Conservation (phyloP, 2,888 invertebrate species). For the Acrobasis consociella region DNA sequence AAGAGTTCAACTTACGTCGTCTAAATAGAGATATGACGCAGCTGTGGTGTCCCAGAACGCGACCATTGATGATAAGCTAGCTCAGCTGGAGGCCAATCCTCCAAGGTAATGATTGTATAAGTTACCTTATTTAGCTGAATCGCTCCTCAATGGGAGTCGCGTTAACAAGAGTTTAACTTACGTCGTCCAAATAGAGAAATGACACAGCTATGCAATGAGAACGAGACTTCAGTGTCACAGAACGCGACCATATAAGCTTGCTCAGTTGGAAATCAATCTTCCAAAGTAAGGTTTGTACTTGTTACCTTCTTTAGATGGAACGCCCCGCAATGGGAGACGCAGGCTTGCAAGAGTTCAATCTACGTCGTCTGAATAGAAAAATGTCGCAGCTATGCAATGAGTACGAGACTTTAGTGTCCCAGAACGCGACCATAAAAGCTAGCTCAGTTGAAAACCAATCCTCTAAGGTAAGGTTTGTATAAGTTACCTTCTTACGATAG, state of each 20-base stretch:
- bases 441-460: conserved; percentile 90
- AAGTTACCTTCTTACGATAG: conserved; percentile 27
- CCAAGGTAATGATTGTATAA: conserved; percentile 86
- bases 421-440: conserved; percentile 93
- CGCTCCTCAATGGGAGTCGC: too few species aligned
- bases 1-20: too few species aligned
- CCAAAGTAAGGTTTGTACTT: conserved; percentile 86
- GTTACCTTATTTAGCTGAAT: too few species aligned
- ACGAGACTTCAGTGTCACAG: conserved; percentile 91
- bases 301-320: conserved; percentile 33
- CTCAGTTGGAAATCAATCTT: conserved; percentile 92
- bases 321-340: conserved; percentile 57
- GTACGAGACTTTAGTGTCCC: conserved; percentile 89
- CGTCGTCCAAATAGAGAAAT: too few species aligned
- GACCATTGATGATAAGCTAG: conserved; percentile 85
- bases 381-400: conserved; percentile 84
- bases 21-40: too few species aligned
- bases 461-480: conserved; percentile 87
- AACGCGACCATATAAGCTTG: conserved; percentile 91
- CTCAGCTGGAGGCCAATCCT: conserved; percentile 86
- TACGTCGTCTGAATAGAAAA: conserved; percentile 74
- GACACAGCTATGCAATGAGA: conserved; percentile 44
- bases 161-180: too few species aligned
- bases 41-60: conserved; percentile 37
- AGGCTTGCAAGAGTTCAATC: conserved; percentile 71